Conservation (phyloP, 2,113 vertebrate species). For the Theristicus caerulescens region DNA sequence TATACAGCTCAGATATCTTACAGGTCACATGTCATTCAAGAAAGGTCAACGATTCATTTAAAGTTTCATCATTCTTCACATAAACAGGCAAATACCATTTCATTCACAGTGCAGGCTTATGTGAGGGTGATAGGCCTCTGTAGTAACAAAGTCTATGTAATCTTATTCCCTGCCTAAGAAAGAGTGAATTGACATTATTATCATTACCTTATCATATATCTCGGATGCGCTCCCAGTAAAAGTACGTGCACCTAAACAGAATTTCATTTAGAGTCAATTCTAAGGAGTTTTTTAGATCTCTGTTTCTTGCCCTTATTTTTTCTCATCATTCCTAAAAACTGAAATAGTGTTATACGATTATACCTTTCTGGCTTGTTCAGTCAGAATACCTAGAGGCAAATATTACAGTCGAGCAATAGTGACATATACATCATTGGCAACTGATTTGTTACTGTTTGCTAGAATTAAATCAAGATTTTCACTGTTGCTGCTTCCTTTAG, state of each 20-base stretch:
- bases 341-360: neutral
- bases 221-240: neutral
- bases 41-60: constrained; percentile 89
- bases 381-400: neutral
- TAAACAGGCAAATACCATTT: constrained; percentile 78
- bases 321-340: neutral
- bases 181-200: constrained; percentile 49
- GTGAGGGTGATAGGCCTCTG: constrained; percentile 34
- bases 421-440: neutral
- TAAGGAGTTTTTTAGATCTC: constrained; percentile 13
- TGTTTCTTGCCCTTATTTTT: neutral
- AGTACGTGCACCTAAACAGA: constrained; percentile 41
- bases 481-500: neutral
- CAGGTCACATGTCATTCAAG: constrained; percentile 88
- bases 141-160: constrained; percentile 23
- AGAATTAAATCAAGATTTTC: neutral
- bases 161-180: constrained; percentile 60
- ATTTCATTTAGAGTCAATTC: constrained; percentile 59
- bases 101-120: constrained; percentile 63
- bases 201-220: constrained; percentile 39
- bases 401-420: neutral
- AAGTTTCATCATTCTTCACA: constrained; percentile 84
- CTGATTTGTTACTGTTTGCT: neutral
- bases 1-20: constrained; percentile 80
- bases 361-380: neutral